A percentile compares a stretch with the other conserved stretches of the same genome.
Conservation (phyloP, 1,140 invertebrate species). For the Pseudomyrmex flavicornis region DNA sequence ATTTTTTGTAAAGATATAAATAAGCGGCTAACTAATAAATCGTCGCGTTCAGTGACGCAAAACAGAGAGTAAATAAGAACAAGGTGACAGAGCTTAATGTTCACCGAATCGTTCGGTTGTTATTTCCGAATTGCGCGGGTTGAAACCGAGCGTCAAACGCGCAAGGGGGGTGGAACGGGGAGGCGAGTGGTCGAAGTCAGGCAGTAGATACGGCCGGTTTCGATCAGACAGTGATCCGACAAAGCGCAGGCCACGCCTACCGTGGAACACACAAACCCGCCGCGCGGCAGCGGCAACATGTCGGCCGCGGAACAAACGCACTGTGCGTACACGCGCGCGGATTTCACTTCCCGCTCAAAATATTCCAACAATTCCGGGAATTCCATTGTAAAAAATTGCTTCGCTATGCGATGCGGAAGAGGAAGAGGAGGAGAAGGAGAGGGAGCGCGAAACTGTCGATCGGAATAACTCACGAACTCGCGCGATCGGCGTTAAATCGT, state of each 20-base stretch:
- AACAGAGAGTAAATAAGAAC: background rate
- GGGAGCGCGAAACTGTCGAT: constrained; percentile 22
- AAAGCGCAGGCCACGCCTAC: constrained; percentile 57
- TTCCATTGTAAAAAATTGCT: constrained; percentile 59
- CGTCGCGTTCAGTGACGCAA: background rate
- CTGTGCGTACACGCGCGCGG: constrained; percentile 23
- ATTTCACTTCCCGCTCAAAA: constrained; percentile 34
- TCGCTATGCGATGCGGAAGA: background rate
- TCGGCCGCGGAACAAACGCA: constrained; percentile 51
- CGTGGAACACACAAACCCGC: constrained; percentile 35
- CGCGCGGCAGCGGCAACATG: constrained; percentile 44
- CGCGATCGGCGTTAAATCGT: constrained; percentile 37
- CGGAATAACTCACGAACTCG: constrained; percentile 16
- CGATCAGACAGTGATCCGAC: constrained; percentile 56
- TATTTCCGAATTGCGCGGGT: background rate
- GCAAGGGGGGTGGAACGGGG: background rate
- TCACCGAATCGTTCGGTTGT: constrained; percentile 1
- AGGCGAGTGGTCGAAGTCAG: constrained; percentile 34
- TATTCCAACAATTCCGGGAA: constrained; percentile 50
- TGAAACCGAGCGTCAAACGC: constrained; percentile 14
- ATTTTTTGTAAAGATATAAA: background rate
- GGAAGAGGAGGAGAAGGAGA: background rate
- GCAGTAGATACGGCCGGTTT: constrained; percentile 47
- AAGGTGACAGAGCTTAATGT: background rate
- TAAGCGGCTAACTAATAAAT: background rate